Base-by-base conservation (phyloP, 2,888 invertebrate genomes). In the Meteorus cinctellus region DNA sequence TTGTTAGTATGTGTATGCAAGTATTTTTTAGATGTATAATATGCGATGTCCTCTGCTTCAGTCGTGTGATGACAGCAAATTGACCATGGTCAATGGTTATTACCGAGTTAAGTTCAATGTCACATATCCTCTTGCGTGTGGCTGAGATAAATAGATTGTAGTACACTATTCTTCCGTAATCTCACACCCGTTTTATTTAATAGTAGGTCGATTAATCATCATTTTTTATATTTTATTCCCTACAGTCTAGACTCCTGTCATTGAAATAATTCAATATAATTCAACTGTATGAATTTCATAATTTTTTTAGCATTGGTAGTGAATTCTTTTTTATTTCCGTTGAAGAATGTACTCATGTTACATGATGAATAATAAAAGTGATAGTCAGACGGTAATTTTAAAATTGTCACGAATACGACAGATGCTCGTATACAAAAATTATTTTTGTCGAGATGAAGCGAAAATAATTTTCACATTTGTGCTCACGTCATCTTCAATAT, bases 21-120 rank as follows among this genome's bases (percentile, higher is more conserved):
- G 41, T 41, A 41, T 48, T n/a, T 48, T 16, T 48, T 48, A 48
- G 48, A 48, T 55, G 8, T 19, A 24, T 55, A 55, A 48, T 55
- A 19, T 8, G 10, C 19, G 2, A 19, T 55, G 19, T 55, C 19
- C 19, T 19, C 19, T 55, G 19, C 6, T 55, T 55, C 4, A 55
- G n/a, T 16, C n/a, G 48, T 48, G 19, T 55, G 55, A 19, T 19
- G 55, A 19, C 19, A 8, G 71, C 70, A 77, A 78, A 82, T 82
- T 79, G 82, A 70, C 81, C 78, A 81, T 76, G 78, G 79, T 72
- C 76, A 70, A 67, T 76, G 80, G 82, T 83, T 84, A 85, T 88
- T 86, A 88, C 80, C 85, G 84, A 86, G 86, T 88, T 88, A 87
- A 88, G 87, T 88, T 87, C 88, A 88, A 86, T 88, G 87, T 84